These are phyloP conservation scores for Tangara arthus DNA, from an alignment of 2,797 vertebrate genomes.

Conservation along the genomic window DNA sequence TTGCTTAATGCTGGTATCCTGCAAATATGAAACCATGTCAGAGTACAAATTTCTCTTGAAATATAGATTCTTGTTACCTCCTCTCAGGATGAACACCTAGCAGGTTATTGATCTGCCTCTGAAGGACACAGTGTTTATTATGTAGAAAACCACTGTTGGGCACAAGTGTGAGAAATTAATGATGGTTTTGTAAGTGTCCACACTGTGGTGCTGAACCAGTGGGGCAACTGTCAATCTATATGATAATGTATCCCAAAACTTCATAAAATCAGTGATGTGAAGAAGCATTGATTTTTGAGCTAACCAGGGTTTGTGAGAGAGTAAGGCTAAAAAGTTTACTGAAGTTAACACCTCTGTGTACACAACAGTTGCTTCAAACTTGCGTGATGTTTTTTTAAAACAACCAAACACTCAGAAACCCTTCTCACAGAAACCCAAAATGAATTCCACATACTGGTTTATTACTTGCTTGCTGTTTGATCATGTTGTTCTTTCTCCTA, in stretches of 20 bases:
- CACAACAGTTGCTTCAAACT: constrained; percentile 14
- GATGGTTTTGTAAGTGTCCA: constrained; percentile 75
- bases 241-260: constrained; percentile 80
- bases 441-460: neutral
- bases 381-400: neutral
- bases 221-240: constrained; percentile 81
- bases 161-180: constrained; percentile 78
- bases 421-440: neutral
- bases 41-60: constrained; percentile 52
- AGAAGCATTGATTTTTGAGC: constrained; percentile 77
- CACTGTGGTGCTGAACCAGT: constrained; percentile 70
- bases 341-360: constrained; percentile 59
- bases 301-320: constrained; percentile 63
- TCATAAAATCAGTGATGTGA: constrained; percentile 78
- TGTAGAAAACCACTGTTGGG: constrained; percentile 70
- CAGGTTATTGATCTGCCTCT: constrained; percentile 77
- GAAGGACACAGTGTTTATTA: constrained; percentile 76
- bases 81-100: constrained; percentile 68
- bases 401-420: neutral
- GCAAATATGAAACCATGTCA: constrained; percentile 34
- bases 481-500: neutral
- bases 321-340: constrained; percentile 62
- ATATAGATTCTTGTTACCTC: constrained; percentile 67
- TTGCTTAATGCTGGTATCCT: neutral
- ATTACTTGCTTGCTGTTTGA: neutral